Evolutionary conservation across 2,888 invertebrate species (phyloP), one percentile per base, ranked within the genome.

Genomic region (Neoaliturus tenellus): DNA sequence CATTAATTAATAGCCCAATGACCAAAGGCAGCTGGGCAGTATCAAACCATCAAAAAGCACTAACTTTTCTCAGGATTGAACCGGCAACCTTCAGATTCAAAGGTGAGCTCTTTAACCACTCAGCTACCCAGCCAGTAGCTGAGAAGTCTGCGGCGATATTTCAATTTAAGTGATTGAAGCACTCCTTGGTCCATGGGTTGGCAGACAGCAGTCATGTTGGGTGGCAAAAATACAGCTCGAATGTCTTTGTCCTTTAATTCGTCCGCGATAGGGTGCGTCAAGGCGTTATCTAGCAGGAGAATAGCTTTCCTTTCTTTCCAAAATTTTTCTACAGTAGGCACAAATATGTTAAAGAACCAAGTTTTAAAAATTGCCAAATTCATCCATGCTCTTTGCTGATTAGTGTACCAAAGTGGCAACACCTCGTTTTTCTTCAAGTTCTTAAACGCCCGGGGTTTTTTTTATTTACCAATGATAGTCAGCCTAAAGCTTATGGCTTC

Each of bases 391-490:
- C 73, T 73, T 44, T 51, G 25, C 58, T 83, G 82, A 51, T 78
- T 81, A 35, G 35, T 84, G 41, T 85, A 83, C 48, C 28, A 62
- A 44, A 80, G 67, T 0, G 82, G 73, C 35, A 86, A 67, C 10
- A 48, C 35, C 75, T 33, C 62, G 83, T 17, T 85, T 87, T 10
- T 82, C 28, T 73, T 83, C 8, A 88, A 85, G 81, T 87, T 86
- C 87, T 87, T 88, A 44, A 88, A 88, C 44, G 86, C 87, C 25
- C 87, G 81, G n/a, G 88, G 87, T 17, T 88, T 89, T 80, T 87
- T 86, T 23, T 86, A 85, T 85, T 89, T 89, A 0, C 88, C 88
- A 82, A 89, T 87, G 8, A 88, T 81, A 51, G 88, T 80, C 58
- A 88, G 82, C 17, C 86, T 85, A 14, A n/a, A 89, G 55, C 85